Base-by-base conservation (phyloP, 1,140 invertebrate species). In the Pseudomyrmex dendroicus region DNA sequence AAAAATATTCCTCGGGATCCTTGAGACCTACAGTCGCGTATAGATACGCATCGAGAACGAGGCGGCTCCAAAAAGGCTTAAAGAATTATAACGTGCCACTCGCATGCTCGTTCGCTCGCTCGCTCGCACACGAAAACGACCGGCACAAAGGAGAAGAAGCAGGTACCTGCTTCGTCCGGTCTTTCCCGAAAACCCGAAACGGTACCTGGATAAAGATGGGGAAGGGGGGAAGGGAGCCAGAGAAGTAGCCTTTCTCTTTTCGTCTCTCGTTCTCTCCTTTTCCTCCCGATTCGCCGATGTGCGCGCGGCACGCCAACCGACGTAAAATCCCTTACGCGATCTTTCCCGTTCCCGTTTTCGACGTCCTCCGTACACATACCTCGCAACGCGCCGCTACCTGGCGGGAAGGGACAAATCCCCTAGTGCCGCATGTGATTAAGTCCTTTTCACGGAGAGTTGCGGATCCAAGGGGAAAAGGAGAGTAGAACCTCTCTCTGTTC, bases 351-450 rank as follows among this genome's bases (percentile, higher is more conserved):
- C 50, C 10, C 50, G 20, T 63, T 20, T 3, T 15, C 15, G 35
- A 35, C 73, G 17, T 67, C 56, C 56, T 17, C 7, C 15, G 12
- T 50, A 15, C 12, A 56, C 25, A 44, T n/a, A 13, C n/a, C 22
- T 4, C 20, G 22, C 35, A 48, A 46, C 52, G 54, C 82, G 62
- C 20, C 12, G 35, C 82, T 88, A 88, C 87, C 86, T 88, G 87
- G 73, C 61, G 63, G 57, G 22, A 78, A 83, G 73, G 83, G 84
- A 89, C 74, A 89, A 88, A 89, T 88, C 84, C 73, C 35, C 62
- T 64, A 61, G 70, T 85, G 73, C 78, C 78, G 68, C 78, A 61
- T 83, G 84, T 88, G 87, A 88, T 89, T 89, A 88, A 89, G 87
- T 89, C 80, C 87, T 80, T 86, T 85, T 88, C 83, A 87, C 64